Evolutionary conservation across 2,888 invertebrate species (phyloP).

Genomic region (Neuroscelio doddi): DNA sequence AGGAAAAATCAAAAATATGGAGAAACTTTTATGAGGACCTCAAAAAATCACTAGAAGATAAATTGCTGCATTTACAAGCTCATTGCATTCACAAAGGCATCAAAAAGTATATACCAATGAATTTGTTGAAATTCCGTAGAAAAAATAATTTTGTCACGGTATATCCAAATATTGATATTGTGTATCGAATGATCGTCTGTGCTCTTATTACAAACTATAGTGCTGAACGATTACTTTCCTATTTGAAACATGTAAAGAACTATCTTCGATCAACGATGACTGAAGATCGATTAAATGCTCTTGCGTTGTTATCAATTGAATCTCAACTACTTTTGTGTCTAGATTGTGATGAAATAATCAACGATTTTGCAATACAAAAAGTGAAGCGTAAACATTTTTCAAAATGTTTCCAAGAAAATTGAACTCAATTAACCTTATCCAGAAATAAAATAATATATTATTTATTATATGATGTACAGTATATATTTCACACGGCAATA

Average conservation of each 20-base stretch:
- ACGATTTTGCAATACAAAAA: constrained; percentile 9
- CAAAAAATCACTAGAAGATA: constrained; percentile 8
- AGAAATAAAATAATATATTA: too few relatives aligned
- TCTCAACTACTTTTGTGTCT: constrained; percentile 12
- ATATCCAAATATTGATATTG: constrained; percentile 27
- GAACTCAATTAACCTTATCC: too few relatives aligned
- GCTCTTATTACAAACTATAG: constrained; percentile 17
- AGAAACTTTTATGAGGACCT: constrained; percentile 20
- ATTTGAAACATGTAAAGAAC: constrained; percentile 21
- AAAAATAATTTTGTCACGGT: constrained; percentile 10
- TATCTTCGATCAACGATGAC: constrained; percentile 24
- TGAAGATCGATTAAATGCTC: constrained; percentile 21
- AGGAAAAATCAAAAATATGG: neutral
- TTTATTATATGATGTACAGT: too few relatives aligned
- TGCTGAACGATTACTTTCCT: constrained; percentile 25
- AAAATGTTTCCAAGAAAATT: too few relatives aligned
- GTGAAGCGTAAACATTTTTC: constrained; percentile 18
- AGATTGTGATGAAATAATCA: constrained; percentile 18
- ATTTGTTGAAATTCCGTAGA: constrained; percentile 8
- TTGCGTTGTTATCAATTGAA: constrained; percentile 23
- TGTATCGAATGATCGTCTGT: constrained; percentile 15
- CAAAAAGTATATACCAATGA: constrained; percentile 1
- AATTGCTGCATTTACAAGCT: constrained; percentile 14
- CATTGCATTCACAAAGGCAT: constrained; percentile 3
- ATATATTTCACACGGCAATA: too few relatives aligned